phyloP scores from a whole-genome alignment of 2,888 invertebrate species.

The Drosophila emarginata region DNA sequence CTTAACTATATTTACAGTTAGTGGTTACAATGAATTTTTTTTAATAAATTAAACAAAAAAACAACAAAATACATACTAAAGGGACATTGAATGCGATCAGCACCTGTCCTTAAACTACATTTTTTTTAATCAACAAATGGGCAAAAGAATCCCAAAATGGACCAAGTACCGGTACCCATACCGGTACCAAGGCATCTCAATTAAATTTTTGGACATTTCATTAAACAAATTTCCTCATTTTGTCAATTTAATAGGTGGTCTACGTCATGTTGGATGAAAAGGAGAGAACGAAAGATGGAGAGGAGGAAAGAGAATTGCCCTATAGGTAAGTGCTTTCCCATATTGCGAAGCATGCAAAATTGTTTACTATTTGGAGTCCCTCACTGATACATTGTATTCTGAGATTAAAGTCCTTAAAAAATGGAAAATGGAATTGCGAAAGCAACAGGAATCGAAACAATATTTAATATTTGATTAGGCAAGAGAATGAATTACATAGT shows the following conservation, averaged over 20 bases:
- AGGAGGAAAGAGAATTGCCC: not conserved
- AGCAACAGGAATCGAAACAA: too few relatives aligned
- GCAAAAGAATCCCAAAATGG: too few relatives aligned
- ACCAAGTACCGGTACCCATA: not conserved
- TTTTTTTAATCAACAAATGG: not conserved
- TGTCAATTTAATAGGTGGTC: not conserved
- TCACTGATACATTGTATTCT: too few relatives aligned
- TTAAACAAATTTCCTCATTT: not conserved
- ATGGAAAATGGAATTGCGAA: too few relatives aligned
- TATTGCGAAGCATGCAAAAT: too few relatives aligned
- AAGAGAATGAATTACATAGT: too few relatives aligned
- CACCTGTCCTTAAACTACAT: not conserved
- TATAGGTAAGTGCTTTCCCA: not conserved
- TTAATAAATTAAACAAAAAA: not conserved
- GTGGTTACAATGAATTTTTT: not conserved
- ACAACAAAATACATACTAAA: too few relatives aligned
- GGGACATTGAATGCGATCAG: not conserved
- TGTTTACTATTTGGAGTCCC: too few relatives aligned
- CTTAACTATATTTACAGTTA: not conserved
- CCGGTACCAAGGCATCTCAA: not conserved
- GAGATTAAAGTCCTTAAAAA: too few relatives aligned
- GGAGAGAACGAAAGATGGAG: not conserved
- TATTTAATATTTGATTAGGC: too few relatives aligned
- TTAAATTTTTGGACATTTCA: not conserved
- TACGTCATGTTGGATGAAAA: not conserved